Conservation (phyloP, 1,140 invertebrate genomes). For the Coelopa frigida region DNA sequence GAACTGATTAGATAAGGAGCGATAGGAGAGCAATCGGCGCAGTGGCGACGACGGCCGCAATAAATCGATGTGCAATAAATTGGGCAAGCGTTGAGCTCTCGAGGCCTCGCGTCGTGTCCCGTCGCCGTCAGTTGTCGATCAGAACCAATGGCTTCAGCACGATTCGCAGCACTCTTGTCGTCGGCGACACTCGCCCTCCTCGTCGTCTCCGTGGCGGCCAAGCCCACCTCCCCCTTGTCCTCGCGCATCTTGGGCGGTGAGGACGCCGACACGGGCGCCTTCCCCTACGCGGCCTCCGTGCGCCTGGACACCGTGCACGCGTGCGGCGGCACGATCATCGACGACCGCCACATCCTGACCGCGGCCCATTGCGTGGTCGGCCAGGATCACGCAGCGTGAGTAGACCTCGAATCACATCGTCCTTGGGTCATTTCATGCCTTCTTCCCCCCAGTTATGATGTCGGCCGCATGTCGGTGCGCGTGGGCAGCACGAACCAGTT, state of each 20-base stretch:
- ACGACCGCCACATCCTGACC: conserved; percentile 20
- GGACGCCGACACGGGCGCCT: conserved; percentile 19
- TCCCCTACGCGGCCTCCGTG: conserved; percentile 26
- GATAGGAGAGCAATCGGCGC: too few species aligned
- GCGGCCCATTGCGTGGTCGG: conserved; percentile 28
- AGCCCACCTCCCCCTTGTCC: conserved; percentile 19
- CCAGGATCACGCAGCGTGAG: conserved; percentile 20
- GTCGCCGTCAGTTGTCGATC: too few species aligned
- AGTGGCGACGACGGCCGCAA: neutral
- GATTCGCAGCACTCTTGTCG: conserved; percentile 1
- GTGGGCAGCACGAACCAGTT: conserved; percentile 40
- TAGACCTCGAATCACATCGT: neutral
- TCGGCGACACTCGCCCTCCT: neutral
- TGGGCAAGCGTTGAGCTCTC: neutral
- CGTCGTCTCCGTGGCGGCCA: conserved; percentile 2
- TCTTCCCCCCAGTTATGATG: conserved; percentile 13
- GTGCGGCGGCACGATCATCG: conserved; percentile 28
- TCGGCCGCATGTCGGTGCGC: conserved; percentile 24
- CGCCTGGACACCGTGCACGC: conserved; percentile 32
- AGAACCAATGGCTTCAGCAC: conserved; percentile 7
- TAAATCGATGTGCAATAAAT: neutral
- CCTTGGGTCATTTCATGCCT: too few species aligned
- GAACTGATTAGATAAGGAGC: too few species aligned
- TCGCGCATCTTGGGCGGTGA: conserved; percentile 32
- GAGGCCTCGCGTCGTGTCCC: too few species aligned